A percentile compares a stretch with the other conserved stretches of the same genome.
Conservation (phyloP, 1,140 invertebrate species). For the Zaprionus capensis region DNA sequence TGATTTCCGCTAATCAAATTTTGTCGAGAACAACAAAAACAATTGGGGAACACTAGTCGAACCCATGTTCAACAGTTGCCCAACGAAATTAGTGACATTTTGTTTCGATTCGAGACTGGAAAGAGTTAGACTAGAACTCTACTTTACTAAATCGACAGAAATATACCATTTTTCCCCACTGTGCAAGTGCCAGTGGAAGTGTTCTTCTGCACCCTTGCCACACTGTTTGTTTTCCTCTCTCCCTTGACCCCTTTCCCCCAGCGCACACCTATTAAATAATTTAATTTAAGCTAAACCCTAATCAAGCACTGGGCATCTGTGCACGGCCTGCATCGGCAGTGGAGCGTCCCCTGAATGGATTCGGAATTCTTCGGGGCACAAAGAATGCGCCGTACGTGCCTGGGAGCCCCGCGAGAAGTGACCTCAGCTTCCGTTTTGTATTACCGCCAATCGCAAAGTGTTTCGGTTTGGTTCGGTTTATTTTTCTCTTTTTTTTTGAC, state of each 20-base stretch:
- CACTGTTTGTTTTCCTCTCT: background rate
- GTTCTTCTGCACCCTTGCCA: too few species aligned
- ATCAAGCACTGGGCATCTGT: conserved; percentile 13
- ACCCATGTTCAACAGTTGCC: background rate
- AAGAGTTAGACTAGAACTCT: too few species aligned
- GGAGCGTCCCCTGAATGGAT: conserved; percentile 15
- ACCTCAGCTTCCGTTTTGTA: conserved; percentile 38
- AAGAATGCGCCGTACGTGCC: conserved; percentile 59
- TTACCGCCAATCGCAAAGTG: conserved; percentile 25
- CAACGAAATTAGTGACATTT: too few species aligned
- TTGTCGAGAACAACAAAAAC: background rate
- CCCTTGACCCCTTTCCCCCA: background rate
- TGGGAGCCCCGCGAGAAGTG: conserved; percentile 13
- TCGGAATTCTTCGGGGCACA: conserved; percentile 15
- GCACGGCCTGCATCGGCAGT: conserved; percentile 22
- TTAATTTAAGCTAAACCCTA: conserved; percentile 26
- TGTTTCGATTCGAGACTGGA: too few species aligned
- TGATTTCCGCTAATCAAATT: conserved; percentile 40
- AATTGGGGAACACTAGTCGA: background rate
- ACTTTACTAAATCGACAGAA: background rate
- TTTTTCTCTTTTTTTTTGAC: conserved; percentile 6
- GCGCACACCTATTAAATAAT: conserved; percentile 1
- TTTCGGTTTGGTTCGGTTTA: conserved; percentile 8
- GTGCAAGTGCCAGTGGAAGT: too few species aligned
- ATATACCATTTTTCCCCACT: background rate